These are phyloP conservation scores for Ephialtes manifestator DNA, from an alignment of 2,888 invertebrate genomes.

Conservation along the genomic window DNA sequence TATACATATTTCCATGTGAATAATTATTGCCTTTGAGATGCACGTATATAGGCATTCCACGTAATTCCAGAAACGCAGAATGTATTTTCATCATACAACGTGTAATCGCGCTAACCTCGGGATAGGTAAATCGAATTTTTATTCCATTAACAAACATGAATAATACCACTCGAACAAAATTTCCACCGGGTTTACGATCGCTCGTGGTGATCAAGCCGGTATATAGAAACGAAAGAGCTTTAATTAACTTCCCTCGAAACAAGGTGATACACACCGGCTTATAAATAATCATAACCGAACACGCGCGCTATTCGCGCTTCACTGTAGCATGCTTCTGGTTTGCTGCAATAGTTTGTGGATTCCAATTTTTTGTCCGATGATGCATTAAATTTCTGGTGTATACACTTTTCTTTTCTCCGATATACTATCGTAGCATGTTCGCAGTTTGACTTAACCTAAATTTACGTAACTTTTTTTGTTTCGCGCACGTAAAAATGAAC, in stretches of 20 bases:
- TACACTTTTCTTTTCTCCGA: not conserved
- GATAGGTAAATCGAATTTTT: conserved; percentile 50
- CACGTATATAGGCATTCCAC: not conserved
- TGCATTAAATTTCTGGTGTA: conserved; percentile 22
- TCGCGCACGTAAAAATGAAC: no score
- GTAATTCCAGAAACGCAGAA: not conserved
- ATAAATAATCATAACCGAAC: conserved; percentile 69
- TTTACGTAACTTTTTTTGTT: no score
- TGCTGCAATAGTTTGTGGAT: conserved; percentile 60
- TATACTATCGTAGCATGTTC: not conserved
- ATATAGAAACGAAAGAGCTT: conserved; percentile 61
- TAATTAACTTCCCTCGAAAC: conserved; percentile 71
- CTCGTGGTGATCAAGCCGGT: not conserved
- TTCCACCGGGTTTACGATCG: not conserved
- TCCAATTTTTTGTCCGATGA: conserved; percentile 44
- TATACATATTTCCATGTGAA: no score
- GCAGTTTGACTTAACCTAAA: no score
- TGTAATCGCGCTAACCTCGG: not conserved
- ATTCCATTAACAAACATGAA: conserved; percentile 47
- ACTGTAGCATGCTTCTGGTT: conserved; percentile 43
- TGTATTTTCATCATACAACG: not conserved
- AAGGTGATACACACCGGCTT: conserved; percentile 56
- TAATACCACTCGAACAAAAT: conserved; percentile 8
- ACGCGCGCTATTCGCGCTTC: conserved; percentile 52
- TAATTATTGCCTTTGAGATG: not conserved